phyloP scores from a whole-genome alignment of 1,140 invertebrate species.

The Delia radicum region DNA sequence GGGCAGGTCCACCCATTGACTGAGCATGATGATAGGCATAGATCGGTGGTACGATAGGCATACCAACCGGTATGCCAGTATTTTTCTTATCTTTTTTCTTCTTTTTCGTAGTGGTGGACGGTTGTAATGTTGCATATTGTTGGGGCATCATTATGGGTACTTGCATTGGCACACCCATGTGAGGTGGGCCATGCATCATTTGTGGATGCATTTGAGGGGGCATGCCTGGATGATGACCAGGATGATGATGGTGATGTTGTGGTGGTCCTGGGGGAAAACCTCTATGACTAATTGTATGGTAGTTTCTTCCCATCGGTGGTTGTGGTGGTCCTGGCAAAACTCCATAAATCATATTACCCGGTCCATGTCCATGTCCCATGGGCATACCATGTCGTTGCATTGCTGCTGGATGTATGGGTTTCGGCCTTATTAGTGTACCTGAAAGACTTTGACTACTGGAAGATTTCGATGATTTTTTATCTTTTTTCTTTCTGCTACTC shows the following conservation, averaged over 20 bases:
- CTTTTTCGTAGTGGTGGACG: constrained; percentile 57
- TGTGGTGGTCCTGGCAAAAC: constrained; percentile 32
- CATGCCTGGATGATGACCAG: constrained; percentile 31
- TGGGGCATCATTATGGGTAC: constrained; percentile 44
- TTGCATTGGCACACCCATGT: constrained; percentile 33
- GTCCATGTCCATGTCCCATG: constrained; percentile 24
- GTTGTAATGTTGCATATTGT: constrained; percentile 53
- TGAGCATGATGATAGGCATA: constrained; percentile 48
- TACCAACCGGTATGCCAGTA: constrained; percentile 49
- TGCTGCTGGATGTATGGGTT: constrained; percentile 48
- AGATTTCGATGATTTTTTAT: constrained; percentile 48
- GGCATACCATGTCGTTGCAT: constrained; percentile 42
- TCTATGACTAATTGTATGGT: constrained; percentile 54
- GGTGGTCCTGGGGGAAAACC: constrained; percentile 35
- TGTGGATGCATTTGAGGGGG: constrained; percentile 35
- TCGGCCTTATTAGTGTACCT: constrained; percentile 52
- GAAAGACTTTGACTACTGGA: constrained; percentile 52
- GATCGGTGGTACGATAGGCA: constrained; percentile 52
- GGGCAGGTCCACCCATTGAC: constrained; percentile 32
- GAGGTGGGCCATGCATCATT: constrained; percentile 33
- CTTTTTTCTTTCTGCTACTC: constrained; percentile 42
- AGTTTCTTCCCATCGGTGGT: constrained; percentile 39
- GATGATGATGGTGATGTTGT: constrained; percentile 3
- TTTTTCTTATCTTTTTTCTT: constrained; percentile 61
- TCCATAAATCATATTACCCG: constrained; percentile 45